Evolutionary conservation across 2,797 vertebrate species (phyloP).

Genomic region (Rachycentron canadum): DNA sequence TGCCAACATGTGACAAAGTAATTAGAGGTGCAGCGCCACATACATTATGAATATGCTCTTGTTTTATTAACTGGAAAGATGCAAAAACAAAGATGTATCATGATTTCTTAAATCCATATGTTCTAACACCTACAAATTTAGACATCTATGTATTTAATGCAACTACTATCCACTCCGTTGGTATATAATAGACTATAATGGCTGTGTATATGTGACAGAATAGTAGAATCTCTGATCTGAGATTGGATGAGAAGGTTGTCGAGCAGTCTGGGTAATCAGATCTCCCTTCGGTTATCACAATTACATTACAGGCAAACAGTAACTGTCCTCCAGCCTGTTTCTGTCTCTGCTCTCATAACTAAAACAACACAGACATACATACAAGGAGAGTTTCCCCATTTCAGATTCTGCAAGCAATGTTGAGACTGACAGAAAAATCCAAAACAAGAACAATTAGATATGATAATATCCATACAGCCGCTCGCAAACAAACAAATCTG

Average conservation of each 20-base stretch:
- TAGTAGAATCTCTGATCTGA: too few species aligned
- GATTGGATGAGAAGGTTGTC: conserved; percentile 2
- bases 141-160: neutral
- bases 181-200: too few species aligned
- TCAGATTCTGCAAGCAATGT: neutral
- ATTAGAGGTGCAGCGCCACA: conserved; percentile 49
- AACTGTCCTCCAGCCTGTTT: neutral
- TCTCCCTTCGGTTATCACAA: neutral
- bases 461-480: conserved; percentile 4
- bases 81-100: conserved; percentile 7
- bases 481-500: conserved; percentile 5
- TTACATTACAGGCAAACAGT: neutral
- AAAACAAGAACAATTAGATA: neutral
- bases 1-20: conserved; percentile 49
- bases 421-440: neutral
- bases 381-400: neutral
- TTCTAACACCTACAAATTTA: neutral
- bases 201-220: too few species aligned
- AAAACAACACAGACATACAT: neutral
- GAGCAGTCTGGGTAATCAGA: neutral
- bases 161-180: too few species aligned
- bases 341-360: neutral
- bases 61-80: conserved; percentile 16
- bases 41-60: conserved; percentile 21
- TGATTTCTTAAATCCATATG: too few species aligned